Evolutionary conservation across 2,113 vertebrate genomes (phyloP), one percentile per base, ranked within the genome.

Genomic region (Eidolon helvum): DNA sequence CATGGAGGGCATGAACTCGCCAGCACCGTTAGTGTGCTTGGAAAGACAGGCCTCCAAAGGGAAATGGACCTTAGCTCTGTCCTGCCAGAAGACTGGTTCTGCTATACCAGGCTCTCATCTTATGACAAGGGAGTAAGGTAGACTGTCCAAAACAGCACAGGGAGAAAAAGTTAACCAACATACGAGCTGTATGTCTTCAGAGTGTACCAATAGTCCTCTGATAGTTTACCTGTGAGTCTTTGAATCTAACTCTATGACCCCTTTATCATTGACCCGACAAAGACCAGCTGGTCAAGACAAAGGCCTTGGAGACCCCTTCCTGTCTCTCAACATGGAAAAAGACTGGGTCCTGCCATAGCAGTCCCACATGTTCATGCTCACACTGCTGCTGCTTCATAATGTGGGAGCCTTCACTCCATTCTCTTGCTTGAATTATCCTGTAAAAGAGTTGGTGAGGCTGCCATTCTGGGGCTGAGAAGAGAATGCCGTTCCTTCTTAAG

Each of bases 371-470:
- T 82, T 87, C 24, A 3, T 68, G 19, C 50, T 72, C 63, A 69
- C 1, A 0, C 45, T 45, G 7, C 68, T 57, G 43, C 26, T 69
- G 11, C 30, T 1, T 82, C 55, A 55, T 79, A 4, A 4, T 38
- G 6, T 53, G 43, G 68, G 53, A 15, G 35, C 57, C 21, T 85
- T 24, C 59, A 10, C 69, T 50, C 53, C 78, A 14, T 78, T 26
- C 74, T 59, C 59, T 48, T n/a, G 71, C 74, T 93, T 91, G 33
- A 80, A 93, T 93, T 80, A 91, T 59, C 57, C 71, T 43, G 2
- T 80, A 57, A 40, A 30, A 91, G 38, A 74, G 89, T 10, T 12
- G 28, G 0, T 0, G 0, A 71, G 19, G 87, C 55, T 65, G 10
- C 15, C 10, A 1, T 68, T 86, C 0, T 12, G 10, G 75, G 12